A percentile compares a stretch with the other conserved stretches of the same genome.
Conservation (phyloP, 2,113 vertebrate genomes). For the Anser cygnoides region DNA sequence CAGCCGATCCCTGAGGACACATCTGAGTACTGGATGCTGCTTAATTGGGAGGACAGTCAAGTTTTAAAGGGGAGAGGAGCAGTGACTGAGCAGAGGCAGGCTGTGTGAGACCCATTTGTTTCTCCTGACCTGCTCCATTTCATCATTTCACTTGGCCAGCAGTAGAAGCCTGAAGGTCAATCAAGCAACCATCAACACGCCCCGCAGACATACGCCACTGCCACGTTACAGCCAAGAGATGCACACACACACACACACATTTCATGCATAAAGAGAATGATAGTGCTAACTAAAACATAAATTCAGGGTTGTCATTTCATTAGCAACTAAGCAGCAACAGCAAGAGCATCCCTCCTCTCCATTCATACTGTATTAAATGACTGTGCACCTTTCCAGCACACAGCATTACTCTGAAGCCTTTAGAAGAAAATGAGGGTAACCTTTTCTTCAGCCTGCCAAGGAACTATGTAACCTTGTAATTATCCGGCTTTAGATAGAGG, state of each 20-base stretch:
- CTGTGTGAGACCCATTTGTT: neutral
- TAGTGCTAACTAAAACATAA: neutral
- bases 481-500: conserved; percentile 74
- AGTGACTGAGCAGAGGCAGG: neutral
- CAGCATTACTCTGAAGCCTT: conserved; percentile 45
- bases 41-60: neutral
- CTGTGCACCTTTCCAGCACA: conserved; percentile 48
- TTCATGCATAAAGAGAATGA: neutral
- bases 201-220: rapidly evolving
- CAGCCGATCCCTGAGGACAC: neutral
- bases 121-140: neutral
- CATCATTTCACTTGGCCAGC: neutral
- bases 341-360: neutral
- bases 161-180: neutral
- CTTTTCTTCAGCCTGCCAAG: conserved; percentile 75
- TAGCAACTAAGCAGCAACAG: neutral
- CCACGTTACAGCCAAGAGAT: neutral
- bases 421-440: conserved; percentile 73
- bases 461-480: conserved; percentile 77
- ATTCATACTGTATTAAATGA: neutral
- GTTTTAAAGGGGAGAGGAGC: neutral
- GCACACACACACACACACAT: neutral
- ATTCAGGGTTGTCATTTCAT: neutral
- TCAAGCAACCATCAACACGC: rapidly evolving
- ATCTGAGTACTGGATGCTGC: neutral